A percentile compares a stretch with the other conserved stretches of the same genome.
Evolutionary conservation across 1,140 invertebrate species (phyloP).

Genomic region (Drosophila tani): DNA sequence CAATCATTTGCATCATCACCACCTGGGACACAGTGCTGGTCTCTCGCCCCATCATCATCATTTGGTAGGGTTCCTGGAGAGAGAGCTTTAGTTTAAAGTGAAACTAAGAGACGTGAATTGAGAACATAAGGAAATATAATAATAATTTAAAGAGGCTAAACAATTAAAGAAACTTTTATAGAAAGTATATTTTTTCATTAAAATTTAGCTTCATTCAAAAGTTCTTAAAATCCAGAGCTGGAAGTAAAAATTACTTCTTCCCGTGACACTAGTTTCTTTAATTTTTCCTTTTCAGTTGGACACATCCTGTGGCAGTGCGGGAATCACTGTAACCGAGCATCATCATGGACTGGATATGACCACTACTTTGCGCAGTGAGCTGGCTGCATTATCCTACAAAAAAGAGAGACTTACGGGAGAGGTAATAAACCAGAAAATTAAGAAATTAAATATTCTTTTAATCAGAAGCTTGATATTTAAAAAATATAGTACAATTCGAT

Average conservation of each 20-base stretch:
- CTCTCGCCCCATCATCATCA: conserved; percentile 82
- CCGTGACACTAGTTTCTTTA: too few species aligned
- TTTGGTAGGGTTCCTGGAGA: conserved; percentile 54
- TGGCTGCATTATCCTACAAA: conserved; percentile 92
- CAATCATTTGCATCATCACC: conserved; percentile 76
- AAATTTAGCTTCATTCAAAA: not conserved
- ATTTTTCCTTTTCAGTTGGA: conserved; percentile 53
- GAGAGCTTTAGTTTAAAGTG: too few species aligned
- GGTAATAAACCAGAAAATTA: conserved; percentile 84
- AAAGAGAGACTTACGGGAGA: conserved; percentile 91
- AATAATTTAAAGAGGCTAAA: not conserved
- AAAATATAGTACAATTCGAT: too few species aligned
- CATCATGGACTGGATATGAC: conserved; percentile 87
- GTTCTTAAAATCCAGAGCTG: not conserved
- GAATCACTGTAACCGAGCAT: conserved; percentile 63
- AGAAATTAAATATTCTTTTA: not conserved
- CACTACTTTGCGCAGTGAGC: conserved; percentile 90
- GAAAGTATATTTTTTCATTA: too few species aligned
- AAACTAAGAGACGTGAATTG: too few species aligned
- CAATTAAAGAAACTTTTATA: too few species aligned
- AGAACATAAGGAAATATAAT: not conserved
- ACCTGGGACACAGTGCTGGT: conserved; percentile 62
- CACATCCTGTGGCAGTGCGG: conserved; percentile 57
- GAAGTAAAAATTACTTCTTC: not conserved
- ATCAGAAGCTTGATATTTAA: too few species aligned